Evolutionary conservation across 2,797 vertebrate species (phyloP).

Genomic region (Gambusia yucatana): DNA sequence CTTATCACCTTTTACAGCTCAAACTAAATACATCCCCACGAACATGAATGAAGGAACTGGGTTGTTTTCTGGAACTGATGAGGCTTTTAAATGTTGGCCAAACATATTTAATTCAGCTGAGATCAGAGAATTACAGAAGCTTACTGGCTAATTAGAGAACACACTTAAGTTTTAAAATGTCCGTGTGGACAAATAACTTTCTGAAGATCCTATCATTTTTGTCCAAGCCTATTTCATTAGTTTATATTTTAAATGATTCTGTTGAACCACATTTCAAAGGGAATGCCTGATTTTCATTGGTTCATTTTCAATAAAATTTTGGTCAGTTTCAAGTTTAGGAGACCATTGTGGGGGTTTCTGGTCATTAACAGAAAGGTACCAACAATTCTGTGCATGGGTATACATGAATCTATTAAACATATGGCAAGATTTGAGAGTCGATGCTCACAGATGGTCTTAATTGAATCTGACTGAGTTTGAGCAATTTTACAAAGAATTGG

Average conservation of each 20-base stretch:
- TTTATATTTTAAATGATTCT: neutral
- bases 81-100: neutral
- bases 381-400: neutral
- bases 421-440: neutral
- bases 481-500: neutral
- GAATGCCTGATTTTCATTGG: neutral
- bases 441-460: neutral
- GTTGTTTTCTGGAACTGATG: neutral
- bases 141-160: neutral
- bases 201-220: neutral
- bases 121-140: neutral
- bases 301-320: neutral
- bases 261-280: neutral
- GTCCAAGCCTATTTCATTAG: neutral
- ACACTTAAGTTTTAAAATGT: neutral
- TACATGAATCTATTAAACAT: neutral
- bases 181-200: neutral
- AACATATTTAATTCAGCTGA: neutral
- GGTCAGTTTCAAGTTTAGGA: neutral
- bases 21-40: neutral
- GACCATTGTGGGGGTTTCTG: neutral
- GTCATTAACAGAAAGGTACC: neutral
- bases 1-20: neutral
- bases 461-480: neutral
- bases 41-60: neutral